Evolutionary conservation across 2,797 vertebrate genomes (phyloP).

Genomic region (Peromyscus aztecus): DNA sequence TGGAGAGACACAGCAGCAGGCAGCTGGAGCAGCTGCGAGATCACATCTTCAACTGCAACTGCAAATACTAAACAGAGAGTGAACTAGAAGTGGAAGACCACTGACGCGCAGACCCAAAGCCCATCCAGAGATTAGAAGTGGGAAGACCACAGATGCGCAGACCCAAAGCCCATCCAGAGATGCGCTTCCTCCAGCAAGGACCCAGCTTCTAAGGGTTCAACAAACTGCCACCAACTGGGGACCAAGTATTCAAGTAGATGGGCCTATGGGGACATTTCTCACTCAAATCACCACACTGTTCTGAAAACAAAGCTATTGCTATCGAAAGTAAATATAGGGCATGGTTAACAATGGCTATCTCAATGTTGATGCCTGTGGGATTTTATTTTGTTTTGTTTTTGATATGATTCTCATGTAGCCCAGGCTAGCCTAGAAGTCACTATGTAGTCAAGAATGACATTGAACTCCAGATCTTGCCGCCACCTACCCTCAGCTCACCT

Average conservation of each 20-base stretch:
- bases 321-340: background rate
- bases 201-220: background rate
- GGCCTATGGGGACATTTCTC: background rate
- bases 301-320: background rate
- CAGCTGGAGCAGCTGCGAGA: background rate
- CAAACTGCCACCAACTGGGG: background rate
- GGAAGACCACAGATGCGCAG: too few relatives aligned
- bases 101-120: too few relatives aligned
- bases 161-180: background rate
- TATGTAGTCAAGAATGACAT: background rate
- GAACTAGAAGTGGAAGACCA: background rate
- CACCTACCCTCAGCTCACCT: background rate
- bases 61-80: background rate
- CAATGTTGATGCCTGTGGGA: background rate
- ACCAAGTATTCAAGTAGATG: background rate
- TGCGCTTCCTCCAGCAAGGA: background rate
- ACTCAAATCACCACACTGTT: background rate
- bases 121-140: too few relatives aligned
- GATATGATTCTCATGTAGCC: background rate
- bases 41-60: background rate
- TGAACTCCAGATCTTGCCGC: background rate
- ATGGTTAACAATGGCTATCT: background rate
- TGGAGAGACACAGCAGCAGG: background rate
- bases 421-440: background rate
- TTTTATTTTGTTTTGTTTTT: background rate